A percentile compares a stretch with the other conserved stretches of the same genome.
Conservation (phyloP, 92 coral and sea anemone genomes). For the Epizoanthus rinbou region DNA sequence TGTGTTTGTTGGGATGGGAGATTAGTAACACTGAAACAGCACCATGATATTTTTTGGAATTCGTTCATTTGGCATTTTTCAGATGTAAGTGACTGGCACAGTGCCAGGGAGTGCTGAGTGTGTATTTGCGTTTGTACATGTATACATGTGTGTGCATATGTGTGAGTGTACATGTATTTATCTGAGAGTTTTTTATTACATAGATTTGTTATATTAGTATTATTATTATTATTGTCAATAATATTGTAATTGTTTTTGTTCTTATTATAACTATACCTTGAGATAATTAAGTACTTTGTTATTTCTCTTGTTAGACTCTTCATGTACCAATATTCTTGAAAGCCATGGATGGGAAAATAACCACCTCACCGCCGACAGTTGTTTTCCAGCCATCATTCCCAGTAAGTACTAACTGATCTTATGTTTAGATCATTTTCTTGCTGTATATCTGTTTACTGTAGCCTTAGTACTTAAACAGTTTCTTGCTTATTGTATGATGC, state of each 20-base stretch:
- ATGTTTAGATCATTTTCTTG: background rate
- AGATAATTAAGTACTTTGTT: background rate
- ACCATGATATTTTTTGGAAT: too few relatives aligned
- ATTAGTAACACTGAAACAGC: too few relatives aligned
- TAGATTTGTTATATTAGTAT: too few relatives aligned
- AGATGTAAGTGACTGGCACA: too few relatives aligned
- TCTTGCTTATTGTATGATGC: too few relatives aligned
- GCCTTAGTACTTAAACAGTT: too few relatives aligned
- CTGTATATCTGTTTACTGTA: too few relatives aligned
- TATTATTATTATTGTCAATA: too few relatives aligned
- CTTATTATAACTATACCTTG: background rate
- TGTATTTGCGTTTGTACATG: background rate
- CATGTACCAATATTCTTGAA: constrained; percentile 79
- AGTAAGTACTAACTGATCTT: constrained; percentile 51
- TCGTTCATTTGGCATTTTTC: too few relatives aligned
- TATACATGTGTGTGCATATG: background rate
- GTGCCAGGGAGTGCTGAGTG: too few relatives aligned
- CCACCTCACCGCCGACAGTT: constrained; percentile 67
- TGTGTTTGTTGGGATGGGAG: too few relatives aligned
- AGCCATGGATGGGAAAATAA: constrained; percentile 91
- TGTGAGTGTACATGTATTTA: background rate
- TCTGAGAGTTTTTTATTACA: too few relatives aligned
- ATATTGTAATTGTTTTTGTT: background rate
- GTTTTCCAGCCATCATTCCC: constrained; percentile 89
- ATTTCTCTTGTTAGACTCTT: constrained; percentile 57